Percentiles rank a stretch among this genome's conserved stretches.
These are phyloP conservation scores for Agapostemon virescens DNA, from an alignment of 2,888 invertebrate species.

Conservation along the genomic window DNA sequence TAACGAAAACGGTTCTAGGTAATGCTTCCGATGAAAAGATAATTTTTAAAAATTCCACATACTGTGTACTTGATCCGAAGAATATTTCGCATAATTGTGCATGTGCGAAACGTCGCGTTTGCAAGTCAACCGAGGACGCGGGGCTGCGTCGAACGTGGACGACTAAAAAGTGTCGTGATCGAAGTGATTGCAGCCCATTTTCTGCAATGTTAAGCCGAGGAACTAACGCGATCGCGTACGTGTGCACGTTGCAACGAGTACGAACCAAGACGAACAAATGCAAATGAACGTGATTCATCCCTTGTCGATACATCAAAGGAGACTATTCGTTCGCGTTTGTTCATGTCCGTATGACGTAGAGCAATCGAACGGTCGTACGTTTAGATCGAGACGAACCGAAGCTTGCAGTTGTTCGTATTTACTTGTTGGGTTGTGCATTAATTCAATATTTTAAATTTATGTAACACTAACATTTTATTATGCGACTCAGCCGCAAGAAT, in stretches of 20 bases:
- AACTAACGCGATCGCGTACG: not conserved
- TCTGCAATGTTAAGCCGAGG: not conserved
- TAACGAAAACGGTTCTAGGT: too few relatives aligned
- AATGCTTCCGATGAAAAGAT: too few relatives aligned
- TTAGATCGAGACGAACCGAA: not conserved
- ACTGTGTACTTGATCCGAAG: not conserved
- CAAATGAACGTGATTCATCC: not conserved
- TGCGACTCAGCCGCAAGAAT: not conserved
- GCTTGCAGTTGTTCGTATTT: not conserved
- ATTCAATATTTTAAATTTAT: not conserved
- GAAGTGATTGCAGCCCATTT: not conserved
- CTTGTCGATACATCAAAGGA: conserved; percentile 1
- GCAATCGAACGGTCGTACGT: not conserved
- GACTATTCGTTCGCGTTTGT: conserved; percentile 8
- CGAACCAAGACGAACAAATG: conserved; percentile 1
- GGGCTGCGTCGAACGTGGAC: not conserved
- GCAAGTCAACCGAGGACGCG: not conserved
- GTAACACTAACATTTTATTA: not conserved
- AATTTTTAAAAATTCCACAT: not conserved
- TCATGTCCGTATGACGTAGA: not conserved
- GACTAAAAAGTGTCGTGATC: not conserved
- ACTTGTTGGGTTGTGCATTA: not conserved
- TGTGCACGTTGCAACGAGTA: not conserved
- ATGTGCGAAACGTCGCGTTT: not conserved
- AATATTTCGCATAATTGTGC: not conserved